Base-by-base conservation (phyloP, 2,797 vertebrate genomes). In the Premnoplex brunnescens region DNA sequence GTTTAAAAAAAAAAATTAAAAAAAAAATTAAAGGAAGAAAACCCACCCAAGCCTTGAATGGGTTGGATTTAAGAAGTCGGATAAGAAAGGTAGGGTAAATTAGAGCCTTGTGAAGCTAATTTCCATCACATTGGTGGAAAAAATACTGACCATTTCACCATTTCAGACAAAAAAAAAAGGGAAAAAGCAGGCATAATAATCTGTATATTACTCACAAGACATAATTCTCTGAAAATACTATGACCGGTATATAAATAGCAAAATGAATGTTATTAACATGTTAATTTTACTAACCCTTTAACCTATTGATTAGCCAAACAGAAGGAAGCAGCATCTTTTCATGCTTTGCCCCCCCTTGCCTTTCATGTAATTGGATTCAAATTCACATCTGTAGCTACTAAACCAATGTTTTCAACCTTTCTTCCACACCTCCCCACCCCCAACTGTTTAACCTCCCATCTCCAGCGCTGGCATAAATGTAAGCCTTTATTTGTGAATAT, bases 401-500 rank as follows among this genome's bases (percentile, higher is more conserved):
- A 98, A 97, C 96, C 95, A 97, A 96, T 97, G 97, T 97, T 98
- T 98, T 97, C 97, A 97, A 97, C 97, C 97, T 97, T 97, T 95
- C 96, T 92, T 88, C 93, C 94, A 77, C 60, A 85, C 80, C 87
- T 94, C 88, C 97, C 93, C 93, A 94, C 94, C 89, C 95, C 96
- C 98, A 97, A 95, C 97, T 98, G 97, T 98, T 98, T 98, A 98
- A 98, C 97, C 97, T 97, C 97, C 96, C 96, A 85, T 98, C 97
- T 97, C 93, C 95, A 97, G 96, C 80, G 87, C 97, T 96, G 96
- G 97, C 97, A 96, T 97, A 97, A 97, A 97, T 97, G 97, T 94
- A 97, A 97, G 97, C 96, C 96, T 98, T 97, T 98, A 98, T 98
- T 98, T 98, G 97, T 97, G 97, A 98, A 97, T 98, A 98, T 98